Conservation (phyloP, 2,113 vertebrate species). For the Rhinoderma darwinii region DNA sequence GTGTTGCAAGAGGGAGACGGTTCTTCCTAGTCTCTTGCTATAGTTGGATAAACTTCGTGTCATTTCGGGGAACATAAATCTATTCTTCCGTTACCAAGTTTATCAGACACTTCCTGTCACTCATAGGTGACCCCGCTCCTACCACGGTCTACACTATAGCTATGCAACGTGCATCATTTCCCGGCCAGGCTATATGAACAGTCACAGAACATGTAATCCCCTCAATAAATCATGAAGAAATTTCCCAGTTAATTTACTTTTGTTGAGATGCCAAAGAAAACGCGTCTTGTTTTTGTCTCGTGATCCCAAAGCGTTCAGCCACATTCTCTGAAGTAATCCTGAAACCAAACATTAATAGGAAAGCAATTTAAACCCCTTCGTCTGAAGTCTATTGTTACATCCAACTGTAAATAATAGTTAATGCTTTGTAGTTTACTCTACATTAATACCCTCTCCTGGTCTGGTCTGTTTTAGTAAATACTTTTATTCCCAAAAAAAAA, state of each 20-base stretch:
- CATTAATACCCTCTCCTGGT: too few species aligned
- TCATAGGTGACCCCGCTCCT: neutral
- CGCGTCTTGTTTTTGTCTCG: slow-evolving; percentile 85
- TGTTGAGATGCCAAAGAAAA: slow-evolving; percentile 88
- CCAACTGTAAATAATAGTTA: neutral
- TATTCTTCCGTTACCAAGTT: neutral
- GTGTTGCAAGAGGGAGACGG: neutral
- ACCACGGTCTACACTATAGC: neutral
- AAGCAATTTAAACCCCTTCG: neutral
- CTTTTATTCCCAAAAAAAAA: too few species aligned
- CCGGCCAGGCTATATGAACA: neutral
- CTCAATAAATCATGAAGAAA: neutral
- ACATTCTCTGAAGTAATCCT: slow-evolving; percentile 96
- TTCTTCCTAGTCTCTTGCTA: neutral
- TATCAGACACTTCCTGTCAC: neutral
- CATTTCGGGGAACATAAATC: neutral
- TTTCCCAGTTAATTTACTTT: slow-evolving; percentile 74
- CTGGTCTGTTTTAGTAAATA: too few species aligned
- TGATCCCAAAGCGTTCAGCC: slow-evolving; percentile 84
- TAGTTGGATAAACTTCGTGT: neutral
- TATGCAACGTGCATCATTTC: neutral
- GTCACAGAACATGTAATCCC: neutral
- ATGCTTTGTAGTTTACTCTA: too few species aligned
- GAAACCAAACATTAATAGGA: neutral
- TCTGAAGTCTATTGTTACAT: neutral